Conservation (phyloP, 1,140 invertebrate genomes). For the Stenopsyche tienmushanensis region DNA sequence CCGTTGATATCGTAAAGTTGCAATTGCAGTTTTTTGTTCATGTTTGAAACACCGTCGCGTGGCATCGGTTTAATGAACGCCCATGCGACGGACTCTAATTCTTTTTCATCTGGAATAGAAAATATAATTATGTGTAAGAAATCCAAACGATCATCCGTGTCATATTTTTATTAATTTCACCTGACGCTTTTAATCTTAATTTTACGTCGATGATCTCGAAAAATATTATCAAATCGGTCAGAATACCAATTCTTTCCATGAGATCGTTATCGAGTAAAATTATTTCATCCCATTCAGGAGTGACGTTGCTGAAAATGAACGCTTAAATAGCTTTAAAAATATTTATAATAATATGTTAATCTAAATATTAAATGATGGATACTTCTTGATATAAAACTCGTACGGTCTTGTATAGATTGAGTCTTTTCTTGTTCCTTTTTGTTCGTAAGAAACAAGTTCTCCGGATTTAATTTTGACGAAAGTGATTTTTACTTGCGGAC, state of each 20-base stretch:
- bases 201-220: constrained; percentile 45
- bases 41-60: constrained; percentile 36
- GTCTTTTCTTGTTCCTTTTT: constrained; percentile 3
- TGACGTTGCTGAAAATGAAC: constrained; percentile 40
- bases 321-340: constrained; percentile 8
- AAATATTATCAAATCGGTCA: constrained; percentile 42
- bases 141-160: too few species aligned
- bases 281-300: constrained; percentile 45
- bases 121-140: too few species aligned
- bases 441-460: background rate
- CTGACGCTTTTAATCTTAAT: background rate
- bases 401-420: constrained; percentile 41
- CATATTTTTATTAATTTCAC: background rate
- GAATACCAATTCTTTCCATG: constrained; percentile 38
- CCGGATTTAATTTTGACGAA: constrained; percentile 1
- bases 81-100: constrained; percentile 44
- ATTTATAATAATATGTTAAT: constrained; percentile 2
- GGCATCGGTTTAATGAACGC: constrained; percentile 44
- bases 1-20: constrained; percentile 43
- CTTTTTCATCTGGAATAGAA: constrained; percentile 37
- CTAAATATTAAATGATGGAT: constrained; percentile 20
- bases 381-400: constrained; percentile 44
- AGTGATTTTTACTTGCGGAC: constrained; percentile 9
- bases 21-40: constrained; percentile 44
- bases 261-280: constrained; percentile 45